Conservation (phyloP, 2,113 vertebrate species). For the Hiodon alosoides region DNA sequence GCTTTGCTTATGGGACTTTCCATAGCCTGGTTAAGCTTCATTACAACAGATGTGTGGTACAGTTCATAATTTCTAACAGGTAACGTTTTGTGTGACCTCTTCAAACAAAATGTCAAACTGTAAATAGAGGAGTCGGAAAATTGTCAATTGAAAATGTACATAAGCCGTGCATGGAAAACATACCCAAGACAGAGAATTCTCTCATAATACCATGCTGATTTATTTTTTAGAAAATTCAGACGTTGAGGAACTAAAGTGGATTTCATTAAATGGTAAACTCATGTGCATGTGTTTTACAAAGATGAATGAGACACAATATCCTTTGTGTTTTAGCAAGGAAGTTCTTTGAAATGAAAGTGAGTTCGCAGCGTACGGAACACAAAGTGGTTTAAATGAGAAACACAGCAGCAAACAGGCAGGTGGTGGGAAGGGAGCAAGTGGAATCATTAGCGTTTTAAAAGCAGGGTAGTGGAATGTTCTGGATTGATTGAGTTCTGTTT, state of each 20-base stretch:
- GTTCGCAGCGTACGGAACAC: background rate
- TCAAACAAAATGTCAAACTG: no score
- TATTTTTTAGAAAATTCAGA: no score
- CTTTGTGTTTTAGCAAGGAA: background rate
- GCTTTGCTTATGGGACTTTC: no score
- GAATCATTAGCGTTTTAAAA: slow-evolving; percentile 57
- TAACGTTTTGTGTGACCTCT: no score
- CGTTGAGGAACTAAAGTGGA: no score
- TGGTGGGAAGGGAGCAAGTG: slow-evolving; percentile 63
- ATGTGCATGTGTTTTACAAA: background rate
- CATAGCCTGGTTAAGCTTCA: no score
- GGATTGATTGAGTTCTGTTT: slow-evolving; percentile 61
- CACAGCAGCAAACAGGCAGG: slow-evolving; percentile 53
- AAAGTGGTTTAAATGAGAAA: slow-evolving; percentile 46
- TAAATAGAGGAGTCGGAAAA: no score
- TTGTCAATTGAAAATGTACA: background rate
- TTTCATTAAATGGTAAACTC: background rate
- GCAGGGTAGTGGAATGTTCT: slow-evolving; percentile 51
- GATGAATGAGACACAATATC: background rate
- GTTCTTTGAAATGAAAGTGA: background rate
- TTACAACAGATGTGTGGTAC: no score
- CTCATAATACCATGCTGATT: no score
- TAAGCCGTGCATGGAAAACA: background rate
- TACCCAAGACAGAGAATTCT: background rate
- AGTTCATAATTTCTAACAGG: no score